Base-by-base conservation (phyloP, 30 jellyfish, hydroid and myxozoan genomes). In the Hydractinia symbiolongicarpus region DNA sequence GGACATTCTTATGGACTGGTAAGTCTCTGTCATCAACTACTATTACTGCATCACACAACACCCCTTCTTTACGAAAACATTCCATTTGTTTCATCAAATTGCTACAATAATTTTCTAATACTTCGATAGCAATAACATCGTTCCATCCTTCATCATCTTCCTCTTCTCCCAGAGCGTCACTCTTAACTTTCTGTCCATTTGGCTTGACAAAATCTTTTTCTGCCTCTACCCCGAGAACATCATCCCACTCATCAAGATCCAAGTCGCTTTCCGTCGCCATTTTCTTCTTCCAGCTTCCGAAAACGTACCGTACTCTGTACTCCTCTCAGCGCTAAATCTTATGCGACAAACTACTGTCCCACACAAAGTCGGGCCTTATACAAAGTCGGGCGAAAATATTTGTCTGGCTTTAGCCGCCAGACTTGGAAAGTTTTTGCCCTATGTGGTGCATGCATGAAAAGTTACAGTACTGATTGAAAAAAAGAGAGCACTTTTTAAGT, bases 91-190 rank as follows among this genome's bases (percentile, higher is more conserved):
- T 91, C 98, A 91, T 86, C 4, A 91, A 82, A 60, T 83, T 85
- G 15, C 95, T 90, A 79, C 98, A 91, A 68, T 91, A 87, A 21
- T 93, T 89, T 73, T 83, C 98, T 21, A 87, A 90, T 1, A 91
- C 96, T 84, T 91, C 98, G 11, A 91, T 91, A 4, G 98, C 98
- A 64, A 91, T 91, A 55, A 84, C 96, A 86, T 91, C 98, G 61
- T 86, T 89, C 98, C 98, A 91, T 4, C 89, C 95, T 30, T 91
- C 98, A 6, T 87, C 98, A 64, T 84, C 89, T 6, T 73, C 91
- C 15, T 77, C 94, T 7, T 81, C 90, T 40, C 77, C 93, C 17
- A 16, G 49, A 8, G 64, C 58, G 19, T 76, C 86, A 52, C 77
- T 60, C 5, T 73, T 79, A 11, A 79, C 76, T 30, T 44, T 82